Conservation (phyloP, 1,140 invertebrate genomes). For the Diabrotica undecimpunctata region DNA sequence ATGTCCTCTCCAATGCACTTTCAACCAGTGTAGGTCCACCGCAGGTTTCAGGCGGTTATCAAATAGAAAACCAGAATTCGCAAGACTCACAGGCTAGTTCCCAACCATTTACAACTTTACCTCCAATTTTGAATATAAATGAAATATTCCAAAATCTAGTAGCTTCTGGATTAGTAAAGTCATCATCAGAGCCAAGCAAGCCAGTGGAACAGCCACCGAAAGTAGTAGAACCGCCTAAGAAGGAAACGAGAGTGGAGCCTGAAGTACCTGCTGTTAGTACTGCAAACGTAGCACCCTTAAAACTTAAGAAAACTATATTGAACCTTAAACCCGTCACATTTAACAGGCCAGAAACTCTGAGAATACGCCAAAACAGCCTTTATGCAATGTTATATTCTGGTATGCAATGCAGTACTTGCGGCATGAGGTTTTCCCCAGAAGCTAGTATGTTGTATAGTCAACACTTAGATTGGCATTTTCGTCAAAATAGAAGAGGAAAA, state of each 20-base stretch:
- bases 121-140: conserved; percentile 58
- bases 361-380: conserved; percentile 66
- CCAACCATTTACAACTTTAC: conserved; percentile 30
- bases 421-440: conserved; percentile 82
- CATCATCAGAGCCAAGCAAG: conserved; percentile 26
- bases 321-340: conserved; percentile 61
- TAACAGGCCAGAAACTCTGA: conserved; percentile 67
- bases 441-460: conserved; percentile 84
- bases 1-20: conserved; percentile 63
- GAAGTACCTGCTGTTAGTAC: not conserved
- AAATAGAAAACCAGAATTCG: conserved; percentile 48
- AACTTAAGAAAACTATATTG: conserved; percentile 19
- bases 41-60: conserved; percentile 54
- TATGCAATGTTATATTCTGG: conserved; percentile 73
- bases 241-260: not conserved
- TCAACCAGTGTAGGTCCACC: conserved; percentile 58
- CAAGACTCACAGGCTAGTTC: conserved; percentile 31
- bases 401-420: conserved; percentile 91
- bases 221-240: conserved; percentile 60
- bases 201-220: not conserved
- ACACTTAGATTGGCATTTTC: conserved; percentile 96
- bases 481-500: conserved; percentile 84
- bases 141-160: conserved; percentile 81
- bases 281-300: not conserved
- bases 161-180: conserved; percentile 75